phyloP scores from a whole-genome alignment of 2,113 vertebrate species.

The Macroglossus sobrinus region DNA sequence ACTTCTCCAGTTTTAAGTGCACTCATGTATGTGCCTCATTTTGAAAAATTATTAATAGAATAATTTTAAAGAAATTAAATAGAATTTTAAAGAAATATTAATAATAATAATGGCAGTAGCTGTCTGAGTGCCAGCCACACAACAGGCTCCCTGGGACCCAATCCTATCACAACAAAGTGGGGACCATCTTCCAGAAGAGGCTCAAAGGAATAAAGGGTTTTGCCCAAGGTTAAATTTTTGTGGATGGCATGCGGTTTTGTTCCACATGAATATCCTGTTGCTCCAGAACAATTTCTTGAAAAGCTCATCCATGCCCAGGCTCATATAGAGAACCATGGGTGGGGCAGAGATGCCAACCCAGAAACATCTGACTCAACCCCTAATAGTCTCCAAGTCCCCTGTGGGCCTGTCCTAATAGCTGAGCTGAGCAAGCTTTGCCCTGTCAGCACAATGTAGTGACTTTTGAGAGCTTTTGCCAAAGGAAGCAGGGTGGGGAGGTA shows the following conservation, averaged over 20 bases:
- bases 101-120: neutral
- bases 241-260: neutral
- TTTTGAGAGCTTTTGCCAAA: neutral
- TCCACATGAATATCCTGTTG: neutral
- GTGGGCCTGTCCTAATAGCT: neutral
- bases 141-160: neutral
- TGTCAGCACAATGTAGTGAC: conserved; percentile 22
- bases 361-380: neutral
- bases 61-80: neutral
- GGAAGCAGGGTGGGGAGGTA: neutral
- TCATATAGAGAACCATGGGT: neutral
- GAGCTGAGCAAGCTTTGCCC: neutral
- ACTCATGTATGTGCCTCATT: neutral
- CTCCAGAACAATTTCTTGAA: neutral
- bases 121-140: neutral
- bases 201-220: neutral
- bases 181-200: neutral
- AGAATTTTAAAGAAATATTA: neutral
- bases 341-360: neutral
- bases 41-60: no score
- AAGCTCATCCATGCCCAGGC: neutral
- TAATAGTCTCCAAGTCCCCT: neutral
- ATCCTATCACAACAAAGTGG: neutral
- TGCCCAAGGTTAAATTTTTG: neutral
- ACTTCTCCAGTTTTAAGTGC: neutral